A percentile compares a stretch with the other conserved stretches of the same genome.
Evolutionary conservation across 2,888 invertebrate species (phyloP).

Genomic region (Pemphredon lugubris): DNA sequence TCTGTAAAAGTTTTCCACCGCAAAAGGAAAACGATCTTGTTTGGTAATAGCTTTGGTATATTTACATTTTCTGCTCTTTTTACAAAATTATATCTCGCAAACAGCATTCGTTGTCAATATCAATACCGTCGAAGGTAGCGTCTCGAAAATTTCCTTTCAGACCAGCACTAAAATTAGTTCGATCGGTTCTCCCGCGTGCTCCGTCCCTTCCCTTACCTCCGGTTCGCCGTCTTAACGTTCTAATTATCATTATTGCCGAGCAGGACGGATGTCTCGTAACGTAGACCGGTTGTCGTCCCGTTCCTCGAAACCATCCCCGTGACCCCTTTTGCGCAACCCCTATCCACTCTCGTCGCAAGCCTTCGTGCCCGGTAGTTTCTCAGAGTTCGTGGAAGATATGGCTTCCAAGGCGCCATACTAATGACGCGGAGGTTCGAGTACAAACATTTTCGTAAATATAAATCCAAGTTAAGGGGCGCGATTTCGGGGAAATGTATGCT

Average conservation of each 20-base stretch:
- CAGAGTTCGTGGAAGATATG: conserved; percentile 71
- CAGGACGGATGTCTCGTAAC: conserved; percentile 76
- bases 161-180: conserved; percentile 42
- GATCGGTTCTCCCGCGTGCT: conserved; percentile 20
- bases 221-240: conserved; percentile 76
- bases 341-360: conserved; percentile 19
- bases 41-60: background rate
- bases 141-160: conserved; percentile 21
- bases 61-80: background rate
- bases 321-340: conserved; percentile 58
- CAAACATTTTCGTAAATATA: conserved; percentile 67
- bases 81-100: background rate
- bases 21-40: no score
- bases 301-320: conserved; percentile 67
- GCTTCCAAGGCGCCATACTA: conserved; percentile 67
- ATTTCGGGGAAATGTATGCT: no score
- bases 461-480: conserved; percentile 55
- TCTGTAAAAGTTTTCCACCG: no score
- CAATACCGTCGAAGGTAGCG: no score
- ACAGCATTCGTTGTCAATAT: no score
- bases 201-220: conserved; percentile 48
- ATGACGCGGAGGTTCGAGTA: conserved; percentile 64
- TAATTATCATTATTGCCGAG: conserved; percentile 78
- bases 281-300: conserved; percentile 67
- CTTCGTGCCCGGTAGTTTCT: conserved; percentile 63